phyloP scores from a whole-genome alignment of 2,888 invertebrate species.

The Kryphioiulus occultus region DNA sequence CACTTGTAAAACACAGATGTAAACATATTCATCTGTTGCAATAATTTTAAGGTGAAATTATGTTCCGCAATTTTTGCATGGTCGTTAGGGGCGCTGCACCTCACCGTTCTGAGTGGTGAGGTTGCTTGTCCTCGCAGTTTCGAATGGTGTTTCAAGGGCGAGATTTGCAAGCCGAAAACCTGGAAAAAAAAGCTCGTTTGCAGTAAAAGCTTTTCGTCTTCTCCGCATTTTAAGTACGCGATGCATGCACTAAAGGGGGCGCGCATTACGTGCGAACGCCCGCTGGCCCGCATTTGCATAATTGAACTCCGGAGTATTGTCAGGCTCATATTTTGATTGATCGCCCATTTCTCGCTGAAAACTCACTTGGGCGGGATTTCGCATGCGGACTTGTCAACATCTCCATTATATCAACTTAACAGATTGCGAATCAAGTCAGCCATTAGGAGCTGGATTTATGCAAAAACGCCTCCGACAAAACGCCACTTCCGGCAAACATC shows the following conservation, averaged over 20 bases:
- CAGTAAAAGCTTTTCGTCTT: constrained; percentile 23
- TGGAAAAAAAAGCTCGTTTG: neutral
- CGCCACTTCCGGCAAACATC: no score
- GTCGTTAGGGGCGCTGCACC: no score
- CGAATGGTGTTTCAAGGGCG: no score
- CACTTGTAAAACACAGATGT: no score
- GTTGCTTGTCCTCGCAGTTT: no score
- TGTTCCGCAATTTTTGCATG: no score
- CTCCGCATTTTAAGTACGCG: neutral
- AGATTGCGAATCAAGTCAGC: constrained; percentile 29
- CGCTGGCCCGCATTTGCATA: neutral
- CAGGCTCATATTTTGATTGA: constrained; percentile 44
- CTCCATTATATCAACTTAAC: constrained; percentile 37
- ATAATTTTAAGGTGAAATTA: no score
- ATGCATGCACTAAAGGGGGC: neutral
- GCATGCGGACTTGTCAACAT: neutral
- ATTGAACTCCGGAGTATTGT: constrained; percentile 42
- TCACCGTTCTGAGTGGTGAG: no score
- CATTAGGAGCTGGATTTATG: neutral
- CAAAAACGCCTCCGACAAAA: no score
- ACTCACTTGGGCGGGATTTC: constrained; percentile 35
- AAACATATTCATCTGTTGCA: no score
- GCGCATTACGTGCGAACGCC: neutral
- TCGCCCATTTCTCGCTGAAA: constrained; percentile 33
- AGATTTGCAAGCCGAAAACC: no score